These are phyloP conservation scores for Fulmarus glacialis DNA, from an alignment of 2,113 vertebrate species.

Conservation along the genomic window DNA sequence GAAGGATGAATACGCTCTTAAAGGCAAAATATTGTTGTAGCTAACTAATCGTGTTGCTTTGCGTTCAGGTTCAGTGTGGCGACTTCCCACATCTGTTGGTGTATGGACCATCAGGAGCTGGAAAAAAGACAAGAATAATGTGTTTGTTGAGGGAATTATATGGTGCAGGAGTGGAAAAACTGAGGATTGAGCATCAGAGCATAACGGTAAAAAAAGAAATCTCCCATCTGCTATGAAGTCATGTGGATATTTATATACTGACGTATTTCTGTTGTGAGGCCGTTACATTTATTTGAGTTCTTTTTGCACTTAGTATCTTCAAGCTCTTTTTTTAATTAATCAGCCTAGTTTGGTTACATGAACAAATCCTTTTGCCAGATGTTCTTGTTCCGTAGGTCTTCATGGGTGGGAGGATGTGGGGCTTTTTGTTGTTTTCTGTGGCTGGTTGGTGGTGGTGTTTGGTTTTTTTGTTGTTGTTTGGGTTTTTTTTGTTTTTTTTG, in stretches of 20 bases:
- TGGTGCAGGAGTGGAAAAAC: slow-evolving; percentile 93
- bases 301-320: not conserved
- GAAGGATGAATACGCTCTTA: not conserved
- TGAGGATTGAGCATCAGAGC: slow-evolving; percentile 95
- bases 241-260: not conserved
- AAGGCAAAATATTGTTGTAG: not conserved
- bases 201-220: slow-evolving; percentile 83
- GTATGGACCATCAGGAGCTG: slow-evolving; percentile 94
- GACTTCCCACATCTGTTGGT: slow-evolving; percentile 96
- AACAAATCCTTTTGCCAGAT: not conserved
- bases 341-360: not conserved
- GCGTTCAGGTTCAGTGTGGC: slow-evolving; percentile 89
- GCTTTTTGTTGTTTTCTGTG: not conserved
- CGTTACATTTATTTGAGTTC: not conserved
- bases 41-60: not conserved
- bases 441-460: not conserved
- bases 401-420: not conserved
- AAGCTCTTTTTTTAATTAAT: not conserved
- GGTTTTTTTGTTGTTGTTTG: not conserved
- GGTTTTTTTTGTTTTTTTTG: not conserved
- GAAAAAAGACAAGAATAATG: slow-evolving; percentile 98
- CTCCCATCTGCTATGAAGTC: not conserved
- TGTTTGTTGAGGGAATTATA: slow-evolving; percentile 93
- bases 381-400: not conserved
- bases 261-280: not conserved